Conservation (phyloP, 2,113 vertebrate genomes). For the Bubo bubo region DNA sequence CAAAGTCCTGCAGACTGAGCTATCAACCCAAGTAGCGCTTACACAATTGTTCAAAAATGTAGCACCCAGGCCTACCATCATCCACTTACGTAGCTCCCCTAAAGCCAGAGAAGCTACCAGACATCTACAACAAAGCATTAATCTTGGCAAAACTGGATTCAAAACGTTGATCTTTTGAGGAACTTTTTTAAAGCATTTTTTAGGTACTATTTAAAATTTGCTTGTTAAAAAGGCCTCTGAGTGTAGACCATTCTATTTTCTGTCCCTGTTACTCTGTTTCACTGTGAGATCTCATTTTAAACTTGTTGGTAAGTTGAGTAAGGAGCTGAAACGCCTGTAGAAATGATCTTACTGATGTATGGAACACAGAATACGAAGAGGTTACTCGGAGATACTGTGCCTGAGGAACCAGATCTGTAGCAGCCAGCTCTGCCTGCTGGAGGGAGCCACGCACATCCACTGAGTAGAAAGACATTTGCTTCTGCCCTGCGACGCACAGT, state of each 20-base stretch:
- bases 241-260: not conserved
- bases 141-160: not conserved
- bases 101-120: not conserved
- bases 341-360: not conserved
- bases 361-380: not conserved
- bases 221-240: not conserved
- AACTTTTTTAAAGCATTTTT: not conserved
- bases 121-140: not conserved
- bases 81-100: not conserved
- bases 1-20: not conserved
- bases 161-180: not conserved
- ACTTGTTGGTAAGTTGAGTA: not conserved
- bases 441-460: not conserved
- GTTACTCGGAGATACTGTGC: not conserved
- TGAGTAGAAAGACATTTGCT: fast-evolving
- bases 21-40: not conserved
- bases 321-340: not conserved
- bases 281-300: not conserved
- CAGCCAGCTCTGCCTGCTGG: not conserved
- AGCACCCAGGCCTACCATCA: not conserved
- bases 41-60: not conserved
- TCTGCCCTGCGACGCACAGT: not conserved
- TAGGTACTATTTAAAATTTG: not conserved
- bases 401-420: not conserved
- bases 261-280: not conserved